Conservation (phyloP, 1,140 invertebrate species). For the Danaus plexippus region DNA sequence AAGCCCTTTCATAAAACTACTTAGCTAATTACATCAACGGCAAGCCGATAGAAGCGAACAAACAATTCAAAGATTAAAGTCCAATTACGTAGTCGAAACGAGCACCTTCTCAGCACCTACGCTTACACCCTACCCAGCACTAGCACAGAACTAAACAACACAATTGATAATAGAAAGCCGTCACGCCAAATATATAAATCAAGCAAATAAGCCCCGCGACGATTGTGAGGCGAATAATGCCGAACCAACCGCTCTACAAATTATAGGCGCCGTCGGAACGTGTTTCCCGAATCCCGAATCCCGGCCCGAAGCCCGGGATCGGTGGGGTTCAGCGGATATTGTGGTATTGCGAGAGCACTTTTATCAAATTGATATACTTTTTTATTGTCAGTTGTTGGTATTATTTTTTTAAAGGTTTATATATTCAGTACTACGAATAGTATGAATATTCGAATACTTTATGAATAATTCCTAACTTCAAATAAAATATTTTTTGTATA, state of each 20-base stretch:
- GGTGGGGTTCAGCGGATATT: slow-evolving; percentile 21
- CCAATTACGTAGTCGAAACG: slow-evolving; percentile 12
- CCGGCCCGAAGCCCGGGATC: slow-evolving; percentile 10
- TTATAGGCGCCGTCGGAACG: slow-evolving; percentile 26
- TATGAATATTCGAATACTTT: too few relatives aligned
- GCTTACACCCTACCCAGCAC: slow-evolving; percentile 11
- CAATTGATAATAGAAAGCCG: slow-evolving; percentile 20
- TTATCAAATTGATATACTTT: too few relatives aligned
- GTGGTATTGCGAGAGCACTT: slow-evolving; percentile 1
- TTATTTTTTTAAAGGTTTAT: too few relatives aligned
- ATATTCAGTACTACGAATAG: too few relatives aligned
- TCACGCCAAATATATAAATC: slow-evolving; percentile 33
- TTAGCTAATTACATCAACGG: slow-evolving; percentile 9
- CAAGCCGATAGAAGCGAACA: slow-evolving; percentile 1
- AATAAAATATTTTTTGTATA: too few relatives aligned
- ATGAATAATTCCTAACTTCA: too few relatives aligned
- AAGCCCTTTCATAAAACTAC: slow-evolving; percentile 5
- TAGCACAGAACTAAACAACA: slow-evolving; percentile 1
- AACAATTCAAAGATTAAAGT: slow-evolving; percentile 19
- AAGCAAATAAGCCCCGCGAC: slow-evolving; percentile 28
- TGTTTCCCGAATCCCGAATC: slow-evolving; percentile 23
- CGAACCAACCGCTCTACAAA: slow-evolving; percentile 23
- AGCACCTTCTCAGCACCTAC: slow-evolving; percentile 1
- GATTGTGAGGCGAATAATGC: slow-evolving; percentile 23
- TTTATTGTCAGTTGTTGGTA: too few relatives aligned